Base-by-base conservation (phyloP, 2,797 vertebrate species). In the Dendrocincla tyrannina region DNA sequence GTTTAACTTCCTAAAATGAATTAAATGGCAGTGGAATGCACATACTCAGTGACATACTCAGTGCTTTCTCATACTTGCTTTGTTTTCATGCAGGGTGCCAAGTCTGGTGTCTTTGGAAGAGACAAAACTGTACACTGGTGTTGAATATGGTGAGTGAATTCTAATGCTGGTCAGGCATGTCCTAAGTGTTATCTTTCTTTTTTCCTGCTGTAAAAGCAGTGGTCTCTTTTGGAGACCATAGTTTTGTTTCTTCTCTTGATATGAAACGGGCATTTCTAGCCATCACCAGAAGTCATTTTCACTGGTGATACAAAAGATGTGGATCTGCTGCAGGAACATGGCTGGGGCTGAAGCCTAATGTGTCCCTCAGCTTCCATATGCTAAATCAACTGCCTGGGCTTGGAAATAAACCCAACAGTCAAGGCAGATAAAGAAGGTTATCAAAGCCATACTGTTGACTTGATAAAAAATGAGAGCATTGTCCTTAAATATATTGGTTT, bases 71-170 rank as follows among this genome's bases (percentile, higher is more conserved):
- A 83, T 66, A 4, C 67, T 80, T 89, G 42, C 20, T 52, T 95
- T 97, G 74, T 97, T 95, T 97, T 96, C 67, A 27, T 81, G 37
- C 97, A 99, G 99, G 41, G 99, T 99, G 75, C 98, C 98, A 50
- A 99, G 98, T 96, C 97, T 99, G 98, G 98, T 99, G 96, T 99
- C 98, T 95, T 98, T 99, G 85, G 98, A 99, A 85, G 99, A 99
- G 97, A 99, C 99, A 64, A 98, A 96, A 59, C 98, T 99, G 33
- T 99, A 98, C 91, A 99, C 98, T n/a, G 99, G 99, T 94, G 98
- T 99, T 93, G 97, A 98, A 47, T 99, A 99, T 90, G 98, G 99
- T 99, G 96, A 94, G 99, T 97, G 75, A 47, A 44, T 85, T 33
- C 39, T 66, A 59, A 25, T 47, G 73, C 14, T 76, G 10, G 64